A percentile compares a stretch with the other conserved stretches of the same genome.
Conservation (phyloP, 2,888 invertebrate genomes). For the Archaeoteleia sp. region DNA sequence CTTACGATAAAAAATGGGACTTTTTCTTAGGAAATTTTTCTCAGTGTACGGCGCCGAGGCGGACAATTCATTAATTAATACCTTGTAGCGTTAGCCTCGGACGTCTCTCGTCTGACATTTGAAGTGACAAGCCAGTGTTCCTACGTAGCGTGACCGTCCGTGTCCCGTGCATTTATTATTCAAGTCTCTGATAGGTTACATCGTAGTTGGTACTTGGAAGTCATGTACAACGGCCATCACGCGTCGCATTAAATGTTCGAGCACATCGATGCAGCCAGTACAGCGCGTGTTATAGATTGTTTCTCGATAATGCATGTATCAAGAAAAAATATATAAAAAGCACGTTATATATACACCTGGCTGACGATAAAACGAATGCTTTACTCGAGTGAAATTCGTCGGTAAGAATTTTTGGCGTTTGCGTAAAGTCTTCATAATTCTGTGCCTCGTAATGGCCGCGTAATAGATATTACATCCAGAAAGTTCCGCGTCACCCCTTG, state of each 20-base stretch:
- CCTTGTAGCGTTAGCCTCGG: slow-evolving; percentile 62
- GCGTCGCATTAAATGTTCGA: slow-evolving; percentile 63
- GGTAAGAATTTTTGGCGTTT: slow-evolving; percentile 3
- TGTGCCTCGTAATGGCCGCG: slow-evolving; percentile 38
- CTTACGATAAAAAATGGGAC: no score
- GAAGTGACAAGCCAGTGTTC: slow-evolving; percentile 72
- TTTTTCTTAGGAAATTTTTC: no score
- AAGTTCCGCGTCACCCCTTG: slow-evolving; percentile 60
- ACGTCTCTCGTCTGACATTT: slow-evolving; percentile 69
- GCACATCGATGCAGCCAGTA: slow-evolving; percentile 58
- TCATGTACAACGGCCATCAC: slow-evolving; percentile 61
- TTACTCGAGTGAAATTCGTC: neutral
- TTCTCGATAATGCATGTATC: slow-evolving; percentile 23
- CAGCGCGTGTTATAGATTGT: slow-evolving; percentile 31
- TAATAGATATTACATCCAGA: slow-evolving; percentile 52
- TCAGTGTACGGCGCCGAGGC: slow-evolving; percentile 50
- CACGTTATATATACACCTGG: neutral
- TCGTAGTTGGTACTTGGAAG: slow-evolving; percentile 65
- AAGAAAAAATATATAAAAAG: slow-evolving; percentile 8
- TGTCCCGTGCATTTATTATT: slow-evolving; percentile 72
- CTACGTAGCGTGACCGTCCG: slow-evolving; percentile 70
- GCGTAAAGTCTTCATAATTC: slow-evolving; percentile 35
- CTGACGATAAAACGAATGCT: neutral
- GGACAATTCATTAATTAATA: slow-evolving; percentile 72
- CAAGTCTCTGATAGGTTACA: slow-evolving; percentile 68